Base-by-base conservation (phyloP, 2,888 invertebrate genomes). In the Galerucella nymphaeae region DNA sequence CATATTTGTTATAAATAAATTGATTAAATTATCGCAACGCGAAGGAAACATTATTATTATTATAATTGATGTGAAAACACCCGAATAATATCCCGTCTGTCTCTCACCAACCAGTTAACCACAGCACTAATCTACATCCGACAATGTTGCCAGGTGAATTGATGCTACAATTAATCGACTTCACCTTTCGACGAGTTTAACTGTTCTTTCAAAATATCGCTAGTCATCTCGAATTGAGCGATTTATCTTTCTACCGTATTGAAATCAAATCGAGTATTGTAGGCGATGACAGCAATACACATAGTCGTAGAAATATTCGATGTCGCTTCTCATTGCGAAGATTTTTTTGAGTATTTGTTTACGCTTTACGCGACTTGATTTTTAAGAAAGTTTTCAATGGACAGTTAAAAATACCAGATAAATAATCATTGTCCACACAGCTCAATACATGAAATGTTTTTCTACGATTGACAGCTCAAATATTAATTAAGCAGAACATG, bases 91-190 rank as follows among this genome's bases (percentile, higher is more conserved):
- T 61, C 61, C 61, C 8, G 61, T 38, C 14, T 38, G 41, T 30
- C 41, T 61, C 10, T 38, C 61, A 16, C 23, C 23, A n/a, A 23
- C 58, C 58, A 58, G 50, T 16, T 50, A 50, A 58, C 58, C 58
- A 58, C 23, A 30, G n/a, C 20, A n/a, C 13, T 58, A 61, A 61
- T 61, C 61, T 16, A 61, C 61, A 61, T 61, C 41, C 61, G 61
- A 61, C 30, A 41, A 6, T 59, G 61, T n/a, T 61, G 41, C 38
- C 41, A 61, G 61, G 41, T 41, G 61, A n/a, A 61, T 61, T 61
- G 61, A 61, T 61, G 61, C n/a, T n/a, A 30, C n/a, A 61, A 61
- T 61, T 61, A 61, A 61, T 61, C 61, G 30, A 58, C 38, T 58
- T 23, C 30, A 23, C 38, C 58, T 58, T 23, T 58, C 14, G 16